A percentile compares a stretch with the other conserved stretches of the same genome.
Evolutionary conservation across 2,888 invertebrate genomes (phyloP).

Genomic region (Tetropium fuscum): DNA sequence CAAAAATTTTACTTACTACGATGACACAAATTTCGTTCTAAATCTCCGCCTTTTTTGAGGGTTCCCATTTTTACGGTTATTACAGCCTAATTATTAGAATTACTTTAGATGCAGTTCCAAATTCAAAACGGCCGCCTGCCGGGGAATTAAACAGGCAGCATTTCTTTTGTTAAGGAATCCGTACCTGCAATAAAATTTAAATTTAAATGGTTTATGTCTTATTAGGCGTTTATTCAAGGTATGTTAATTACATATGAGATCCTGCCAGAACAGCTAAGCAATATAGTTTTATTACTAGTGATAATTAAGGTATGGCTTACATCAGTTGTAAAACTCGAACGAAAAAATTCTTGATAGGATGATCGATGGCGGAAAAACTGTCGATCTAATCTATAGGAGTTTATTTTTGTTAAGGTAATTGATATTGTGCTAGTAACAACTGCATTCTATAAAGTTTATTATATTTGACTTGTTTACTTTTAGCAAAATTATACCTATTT

Average conservation of each 20-base stretch:
- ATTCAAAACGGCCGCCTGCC: slow-evolving; percentile 21
- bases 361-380: too few species aligned
- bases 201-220: slow-evolving; percentile 26
- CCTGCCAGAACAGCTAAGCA: slow-evolving; percentile 12
- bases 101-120: slow-evolving; percentile 22
- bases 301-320: background rate
- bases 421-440: too few species aligned
- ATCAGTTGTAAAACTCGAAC: too few species aligned
- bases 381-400: too few species aligned
- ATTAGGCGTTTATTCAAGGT: slow-evolving; percentile 22
- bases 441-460: too few species aligned
- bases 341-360: too few species aligned
- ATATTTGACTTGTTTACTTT: too few species aligned
- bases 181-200: slow-evolving; percentile 22
- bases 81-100: slow-evolving; percentile 25
- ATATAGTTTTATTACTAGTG: slow-evolving; percentile 14
- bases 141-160: slow-evolving; percentile 11
- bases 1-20: too few species aligned
- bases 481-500: too few species aligned
- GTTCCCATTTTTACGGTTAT: slow-evolving; percentile 24
- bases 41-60: slow-evolving; percentile 9
- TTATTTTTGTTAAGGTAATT: too few species aligned
- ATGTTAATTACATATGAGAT: slow-evolving; percentile 22
- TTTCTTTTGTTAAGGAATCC: slow-evolving; percentile 19
- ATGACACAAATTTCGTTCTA: too few species aligned